Percentiles rank a stretch among this genome's conserved stretches.
These are phyloP conservation scores for Drosophila testacea DNA, from an alignment of 2,888 invertebrate genomes.

Conservation along the genomic window DNA sequence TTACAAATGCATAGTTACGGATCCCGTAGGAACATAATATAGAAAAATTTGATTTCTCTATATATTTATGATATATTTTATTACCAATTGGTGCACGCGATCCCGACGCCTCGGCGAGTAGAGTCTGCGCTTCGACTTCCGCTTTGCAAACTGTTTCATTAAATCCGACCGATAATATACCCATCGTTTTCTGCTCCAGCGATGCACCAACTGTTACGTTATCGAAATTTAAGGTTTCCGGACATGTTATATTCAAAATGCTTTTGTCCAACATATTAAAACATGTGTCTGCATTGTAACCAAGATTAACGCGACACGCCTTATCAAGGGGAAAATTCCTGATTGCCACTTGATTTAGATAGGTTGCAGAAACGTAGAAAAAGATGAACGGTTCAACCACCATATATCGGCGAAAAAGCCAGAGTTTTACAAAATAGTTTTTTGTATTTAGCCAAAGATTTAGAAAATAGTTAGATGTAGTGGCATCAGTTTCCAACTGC, in stretches of 20 bases:
- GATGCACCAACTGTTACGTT: slow-evolving; percentile 74
- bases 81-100: slow-evolving; percentile 84
- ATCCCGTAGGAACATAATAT: background rate
- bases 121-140: slow-evolving; percentile 83
- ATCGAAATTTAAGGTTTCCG: slow-evolving; percentile 71
- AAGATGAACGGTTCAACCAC: slow-evolving; percentile 84
- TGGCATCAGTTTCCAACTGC: slow-evolving; percentile 31
- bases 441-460: slow-evolving; percentile 72
- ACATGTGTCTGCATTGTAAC: slow-evolving; percentile 80
- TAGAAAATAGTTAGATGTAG: slow-evolving; percentile 69
- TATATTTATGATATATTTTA: background rate
- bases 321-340: slow-evolving; percentile 84
- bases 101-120: slow-evolving; percentile 82
- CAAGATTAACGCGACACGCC: slow-evolving; percentile 84
- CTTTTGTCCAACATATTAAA: slow-evolving; percentile 83
- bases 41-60: background rate
- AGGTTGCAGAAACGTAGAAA: slow-evolving; percentile 83
- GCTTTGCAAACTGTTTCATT: slow-evolving; percentile 84
- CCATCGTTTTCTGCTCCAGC: slow-evolving; percentile 52
- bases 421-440: slow-evolving; percentile 24
- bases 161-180: slow-evolving; percentile 66
- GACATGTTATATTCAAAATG: slow-evolving; percentile 80
- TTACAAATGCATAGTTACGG: background rate
- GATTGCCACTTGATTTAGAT: slow-evolving; percentile 82
- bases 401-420: slow-evolving; percentile 82